Conservation (phyloP, 1,140 invertebrate genomes). For the Littorina saxatilis region DNA sequence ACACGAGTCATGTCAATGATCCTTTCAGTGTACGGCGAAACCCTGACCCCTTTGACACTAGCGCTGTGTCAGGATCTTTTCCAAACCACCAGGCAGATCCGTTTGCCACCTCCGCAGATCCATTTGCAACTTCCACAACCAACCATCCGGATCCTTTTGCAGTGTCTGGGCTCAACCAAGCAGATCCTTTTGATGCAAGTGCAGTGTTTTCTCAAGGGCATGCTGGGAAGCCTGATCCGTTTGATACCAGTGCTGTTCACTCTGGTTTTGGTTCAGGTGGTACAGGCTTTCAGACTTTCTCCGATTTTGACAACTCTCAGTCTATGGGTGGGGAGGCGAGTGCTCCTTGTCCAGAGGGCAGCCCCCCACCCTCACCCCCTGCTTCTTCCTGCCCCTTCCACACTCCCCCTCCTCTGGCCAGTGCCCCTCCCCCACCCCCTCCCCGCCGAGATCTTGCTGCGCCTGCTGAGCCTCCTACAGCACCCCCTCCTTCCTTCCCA, state of each 20-base stretch:
- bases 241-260: conserved; percentile 50
- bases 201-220: conserved; percentile 7
- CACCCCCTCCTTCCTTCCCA: conserved; percentile 37
- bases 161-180: neutral
- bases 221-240: conserved; percentile 42
- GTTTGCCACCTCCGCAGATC: neutral
- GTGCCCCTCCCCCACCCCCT: conserved; percentile 35
- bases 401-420: conserved; percentile 41
- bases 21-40: neutral
- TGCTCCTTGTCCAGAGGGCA: conserved; percentile 30
- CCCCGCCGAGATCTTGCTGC: conserved; percentile 33
- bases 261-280: neutral
- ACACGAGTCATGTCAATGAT: conserved; percentile 27
- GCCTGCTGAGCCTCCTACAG: conserved; percentile 35
- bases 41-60: neutral
- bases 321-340: neutral
- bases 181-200: conserved; percentile 42
- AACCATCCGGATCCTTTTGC: conserved; percentile 22
- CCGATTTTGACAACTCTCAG: neutral
- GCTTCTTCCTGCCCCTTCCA: conserved; percentile 32
- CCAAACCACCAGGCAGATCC: neutral
- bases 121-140: neutral
- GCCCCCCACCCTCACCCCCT: conserved; percentile 27
- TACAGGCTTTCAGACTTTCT: neutral
- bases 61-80: neutral